Evolutionary conservation across 2,888 invertebrate species (phyloP), one percentile per base, ranked within the genome.

Genomic region (Microctonus hyperodae): DNA sequence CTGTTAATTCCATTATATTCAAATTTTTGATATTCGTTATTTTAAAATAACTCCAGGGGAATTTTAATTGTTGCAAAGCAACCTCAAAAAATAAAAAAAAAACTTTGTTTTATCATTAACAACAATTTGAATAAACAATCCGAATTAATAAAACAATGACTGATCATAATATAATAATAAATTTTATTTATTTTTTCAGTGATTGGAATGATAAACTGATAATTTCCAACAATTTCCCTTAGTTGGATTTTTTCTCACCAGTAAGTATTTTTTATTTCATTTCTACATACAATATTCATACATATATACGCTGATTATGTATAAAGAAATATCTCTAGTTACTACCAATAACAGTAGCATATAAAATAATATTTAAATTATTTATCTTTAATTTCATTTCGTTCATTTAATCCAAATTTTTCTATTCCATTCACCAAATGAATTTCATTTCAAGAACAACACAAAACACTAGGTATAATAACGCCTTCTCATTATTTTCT

Each of bases 191-290:
- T 59, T 69, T 67, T 73, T 72, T 33, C 73, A 71, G 71, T 68
- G 59, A 65, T 71, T 55, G 79, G 73, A 73, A 78, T 79, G 79
- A 70, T 77, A 73, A 69, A 76, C 73, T 79, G 75, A 79, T 69
- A 59, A 70, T 67, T 68, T 63, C 67, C 69, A 16, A 72, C 64
- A 64, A 74, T 72, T n/a, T 73, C 70, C 69, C 77, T 76, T 80
- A 75, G 74, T 76, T 78, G 80, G 79, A 81, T 75, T 77, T 74
- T 77, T 78, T 75, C 59, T 73, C n/a, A 78, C 73, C 73, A 78
- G 81, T 81, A 70, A 81, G 81, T 79, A 57, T 53, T n/a, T n/a
- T n/a, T n/a, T n/a, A 44, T 37, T 28, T 44, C 16, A 13, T 55
- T 58, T 6, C 10, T 25, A 56, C 23, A 0, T 23, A 62, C 4